Conservation (phyloP, 2,113 vertebrate genomes). For the Stigmatopora nigra region DNA sequence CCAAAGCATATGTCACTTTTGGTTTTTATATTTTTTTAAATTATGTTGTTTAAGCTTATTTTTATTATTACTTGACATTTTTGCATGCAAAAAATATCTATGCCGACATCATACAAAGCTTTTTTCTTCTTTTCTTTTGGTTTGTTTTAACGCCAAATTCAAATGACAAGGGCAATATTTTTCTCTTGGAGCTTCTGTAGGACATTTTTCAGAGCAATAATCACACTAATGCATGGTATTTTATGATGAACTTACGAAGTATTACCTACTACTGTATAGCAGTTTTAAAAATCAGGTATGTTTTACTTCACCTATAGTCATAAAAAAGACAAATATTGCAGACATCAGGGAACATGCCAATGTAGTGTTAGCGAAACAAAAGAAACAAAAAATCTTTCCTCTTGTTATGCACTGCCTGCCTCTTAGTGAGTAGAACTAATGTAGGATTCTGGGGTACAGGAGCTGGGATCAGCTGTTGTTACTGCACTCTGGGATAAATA, state of each 20-base stretch:
- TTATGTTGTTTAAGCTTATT: slow-evolving; percentile 36
- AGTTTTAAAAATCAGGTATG: slow-evolving; percentile 81
- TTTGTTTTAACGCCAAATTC: slow-evolving; percentile 61
- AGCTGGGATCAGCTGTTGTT: slow-evolving; percentile 65
- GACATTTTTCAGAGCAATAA: slow-evolving; percentile 83
- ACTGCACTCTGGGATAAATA: slow-evolving; percentile 2
- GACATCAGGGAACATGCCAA: slow-evolving; percentile 84
- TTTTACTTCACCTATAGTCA: slow-evolving; percentile 82
- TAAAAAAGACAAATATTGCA: slow-evolving; percentile 68
- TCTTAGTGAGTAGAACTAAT: slow-evolving; percentile 75
- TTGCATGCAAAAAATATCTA: slow-evolving; percentile 79
- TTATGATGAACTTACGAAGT: slow-evolving; percentile 77
- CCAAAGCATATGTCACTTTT: slow-evolving; percentile 83
- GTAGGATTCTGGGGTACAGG: slow-evolving; percentile 69
- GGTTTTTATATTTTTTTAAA: slow-evolving; percentile 59
- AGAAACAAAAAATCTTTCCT: slow-evolving; percentile 71
- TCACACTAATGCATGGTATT: slow-evolving; percentile 83
- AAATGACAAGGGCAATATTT: slow-evolving; percentile 81
- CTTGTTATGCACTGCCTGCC: slow-evolving; percentile 83
- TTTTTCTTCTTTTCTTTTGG: slow-evolving; percentile 75
- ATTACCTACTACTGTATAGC: slow-evolving; percentile 79
- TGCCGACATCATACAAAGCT: slow-evolving; percentile 80
- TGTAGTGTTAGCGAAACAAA: slow-evolving; percentile 75
- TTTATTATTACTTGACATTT: slow-evolving; percentile 47
- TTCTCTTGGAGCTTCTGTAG: slow-evolving; percentile 73